Conservation (phyloP, 1,140 invertebrate species). For the Meloidogyne exigua region DNA sequence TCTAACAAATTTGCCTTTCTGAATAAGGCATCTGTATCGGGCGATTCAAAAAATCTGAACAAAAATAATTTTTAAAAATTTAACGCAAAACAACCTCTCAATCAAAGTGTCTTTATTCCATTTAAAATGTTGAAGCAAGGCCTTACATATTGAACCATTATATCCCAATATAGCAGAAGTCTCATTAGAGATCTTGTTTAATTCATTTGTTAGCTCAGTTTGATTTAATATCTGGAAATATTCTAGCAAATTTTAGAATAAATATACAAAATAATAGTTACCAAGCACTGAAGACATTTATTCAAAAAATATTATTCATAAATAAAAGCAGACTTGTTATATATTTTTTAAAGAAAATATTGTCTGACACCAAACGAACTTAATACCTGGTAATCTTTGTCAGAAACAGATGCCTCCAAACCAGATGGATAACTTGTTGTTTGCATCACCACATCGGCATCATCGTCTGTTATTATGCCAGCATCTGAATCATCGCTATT, state of each 20-base stretch:
- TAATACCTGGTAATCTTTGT: background rate
- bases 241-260: too few species aligned
- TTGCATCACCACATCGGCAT: background rate
- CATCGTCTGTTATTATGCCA: background rate
- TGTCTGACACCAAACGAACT: too few species aligned
- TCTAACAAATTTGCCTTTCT: constrained; percentile 28
- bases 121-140: constrained; percentile 43
- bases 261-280: background rate
- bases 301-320: too few species aligned
- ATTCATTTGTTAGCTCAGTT: constrained; percentile 34
- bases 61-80: background rate
- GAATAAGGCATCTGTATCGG: constrained; percentile 41
- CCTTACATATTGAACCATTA: constrained; percentile 35
- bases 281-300: too few species aligned
- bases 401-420: background rate
- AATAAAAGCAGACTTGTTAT: too few species aligned
- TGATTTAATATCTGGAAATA: constrained; percentile 39
- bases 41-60: constrained; percentile 41
- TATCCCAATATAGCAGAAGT: constrained; percentile 44
- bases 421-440: background rate
- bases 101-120: constrained; percentile 50
- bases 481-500: background rate
- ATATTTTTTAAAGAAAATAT: too few species aligned
- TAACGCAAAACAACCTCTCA: constrained; percentile 40
- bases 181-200: constrained; percentile 36